A percentile compares a stretch with the other conserved stretches of the same genome.
These are phyloP conservation scores for Globicephala melas DNA, from an alignment of 2,113 vertebrate genomes.

Conservation along the genomic window DNA sequence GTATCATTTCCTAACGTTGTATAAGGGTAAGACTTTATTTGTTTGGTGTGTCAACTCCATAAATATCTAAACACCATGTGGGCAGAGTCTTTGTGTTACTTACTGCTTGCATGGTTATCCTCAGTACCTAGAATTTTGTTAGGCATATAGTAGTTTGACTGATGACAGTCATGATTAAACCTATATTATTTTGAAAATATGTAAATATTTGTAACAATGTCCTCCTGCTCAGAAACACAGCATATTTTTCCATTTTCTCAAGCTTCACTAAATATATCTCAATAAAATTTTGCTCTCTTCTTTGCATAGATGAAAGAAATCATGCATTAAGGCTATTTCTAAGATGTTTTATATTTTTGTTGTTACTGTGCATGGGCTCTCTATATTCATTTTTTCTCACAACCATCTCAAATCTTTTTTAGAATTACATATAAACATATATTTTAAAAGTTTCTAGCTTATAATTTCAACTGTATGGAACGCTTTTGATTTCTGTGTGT, in stretches of 20 bases:
- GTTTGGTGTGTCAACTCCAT: not conserved
- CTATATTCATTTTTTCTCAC: not conserved
- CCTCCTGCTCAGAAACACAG: not conserved
- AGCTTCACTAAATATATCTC: not conserved
- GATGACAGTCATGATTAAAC: not conserved
- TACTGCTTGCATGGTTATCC: not conserved
- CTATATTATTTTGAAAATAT: not conserved
- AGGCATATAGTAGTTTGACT: not conserved
- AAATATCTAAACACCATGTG: not conserved
- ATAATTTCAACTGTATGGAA: not conserved
- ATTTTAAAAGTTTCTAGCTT: not conserved
- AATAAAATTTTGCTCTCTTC: not conserved
- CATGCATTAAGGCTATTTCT: not conserved
- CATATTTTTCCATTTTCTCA: conserved; percentile 39
- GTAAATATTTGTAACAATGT: not conserved
- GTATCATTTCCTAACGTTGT: not conserved
- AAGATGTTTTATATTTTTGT: not conserved
- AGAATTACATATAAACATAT: not conserved
- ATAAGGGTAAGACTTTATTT: not conserved
- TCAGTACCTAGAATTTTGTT: not conserved
- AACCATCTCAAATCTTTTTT: not conserved
- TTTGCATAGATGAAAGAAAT: not conserved
- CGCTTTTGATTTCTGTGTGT: not conserved
- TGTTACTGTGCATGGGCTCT: not conserved
- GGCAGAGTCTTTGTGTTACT: not conserved